Evolutionary conservation across 2,113 vertebrate species (phyloP), one percentile per base, ranked within the genome.

Genomic region (Hemiprocne comata): DNA sequence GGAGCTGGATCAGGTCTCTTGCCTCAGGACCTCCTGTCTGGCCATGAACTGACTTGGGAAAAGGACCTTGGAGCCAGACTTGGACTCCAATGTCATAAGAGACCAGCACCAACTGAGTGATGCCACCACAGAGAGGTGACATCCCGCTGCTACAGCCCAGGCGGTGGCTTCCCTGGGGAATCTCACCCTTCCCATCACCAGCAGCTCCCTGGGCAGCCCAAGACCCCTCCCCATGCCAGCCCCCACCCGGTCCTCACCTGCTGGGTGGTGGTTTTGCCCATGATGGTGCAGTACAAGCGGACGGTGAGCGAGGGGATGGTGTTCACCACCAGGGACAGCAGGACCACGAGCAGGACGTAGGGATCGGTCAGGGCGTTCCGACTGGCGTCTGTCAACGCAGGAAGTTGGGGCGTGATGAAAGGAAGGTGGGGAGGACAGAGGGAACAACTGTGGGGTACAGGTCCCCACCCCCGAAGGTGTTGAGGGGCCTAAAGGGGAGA

Each of bases 281-380:
- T 61, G 51, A 97, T 79, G 78, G 97, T 79, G 17, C 25, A 28
- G 64, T 98, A 31, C 23, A 97, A 95, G 9, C 67, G 97, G 31
- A 92, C 6, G 0, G 98, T 94, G 72, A 99, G 50, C 0, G 98
- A 97, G 4, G 98, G 98, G 57, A 99, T n/a, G 9, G 97, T 94
- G 69, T 98, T 99, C 16, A 96, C 74, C 53, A 97, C 96, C 74
- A 98, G 84, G 2, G 98, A 98, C 50, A 99, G 97, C 50, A 99
- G 80, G 29, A 99, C 82, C 44, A 98, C 97, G 5, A 99, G 98
- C 97, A 99, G 98, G 34, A 97, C 50, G 0, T 97, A 96, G 13
- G 98, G 98, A 62, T 98, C 94, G 0, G 87, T 91, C 72, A 99
- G 97, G 75, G 98, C 97, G 0, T 97, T 98, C 34, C 31, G 42